These are phyloP conservation scores for Hozukius guyotensis DNA, from an alignment of 2,797 vertebrate species.

Conservation along the genomic window DNA sequence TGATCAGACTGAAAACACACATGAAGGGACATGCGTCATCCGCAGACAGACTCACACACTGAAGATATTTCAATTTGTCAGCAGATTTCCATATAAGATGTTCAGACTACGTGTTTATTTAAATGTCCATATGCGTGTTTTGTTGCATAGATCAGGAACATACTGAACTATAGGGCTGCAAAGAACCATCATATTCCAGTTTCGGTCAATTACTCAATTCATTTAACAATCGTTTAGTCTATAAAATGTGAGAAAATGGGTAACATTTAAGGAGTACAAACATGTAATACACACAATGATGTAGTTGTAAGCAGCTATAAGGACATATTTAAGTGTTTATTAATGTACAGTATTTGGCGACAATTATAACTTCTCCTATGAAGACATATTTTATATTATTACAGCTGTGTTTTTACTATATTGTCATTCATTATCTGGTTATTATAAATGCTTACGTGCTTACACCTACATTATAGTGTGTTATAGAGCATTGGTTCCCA, in stretches of 20 bases:
- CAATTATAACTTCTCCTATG: neutral
- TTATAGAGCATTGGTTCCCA: accelerated
- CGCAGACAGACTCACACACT: neutral
- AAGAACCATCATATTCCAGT: neutral
- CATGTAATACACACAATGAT: neutral
- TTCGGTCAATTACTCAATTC: neutral
- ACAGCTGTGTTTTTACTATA: neutral
- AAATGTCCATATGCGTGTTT: slow-evolving; percentile 8
- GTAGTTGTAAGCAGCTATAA: neutral
- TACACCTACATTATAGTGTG: too few relatives aligned
- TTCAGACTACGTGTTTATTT: slow-evolving; percentile 1
- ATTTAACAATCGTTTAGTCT: neutral
- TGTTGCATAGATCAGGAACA: neutral
- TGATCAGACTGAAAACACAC: slow-evolving; percentile 39
- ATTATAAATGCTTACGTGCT: neutral
- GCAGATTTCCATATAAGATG: slow-evolving; percentile 10
- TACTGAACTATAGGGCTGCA: neutral
- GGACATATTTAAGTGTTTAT: neutral
- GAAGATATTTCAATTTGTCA: slow-evolving; percentile 5
- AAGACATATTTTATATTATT: neutral
- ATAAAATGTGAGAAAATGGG: neutral
- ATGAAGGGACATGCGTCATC: slow-evolving; percentile 39
- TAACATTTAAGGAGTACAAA: neutral
- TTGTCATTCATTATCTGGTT: neutral
- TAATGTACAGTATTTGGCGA: neutral